These are phyloP conservation scores for Pseudopodoces humilis DNA, from an alignment of 2,113 vertebrate genomes.

Conservation along the genomic window DNA sequence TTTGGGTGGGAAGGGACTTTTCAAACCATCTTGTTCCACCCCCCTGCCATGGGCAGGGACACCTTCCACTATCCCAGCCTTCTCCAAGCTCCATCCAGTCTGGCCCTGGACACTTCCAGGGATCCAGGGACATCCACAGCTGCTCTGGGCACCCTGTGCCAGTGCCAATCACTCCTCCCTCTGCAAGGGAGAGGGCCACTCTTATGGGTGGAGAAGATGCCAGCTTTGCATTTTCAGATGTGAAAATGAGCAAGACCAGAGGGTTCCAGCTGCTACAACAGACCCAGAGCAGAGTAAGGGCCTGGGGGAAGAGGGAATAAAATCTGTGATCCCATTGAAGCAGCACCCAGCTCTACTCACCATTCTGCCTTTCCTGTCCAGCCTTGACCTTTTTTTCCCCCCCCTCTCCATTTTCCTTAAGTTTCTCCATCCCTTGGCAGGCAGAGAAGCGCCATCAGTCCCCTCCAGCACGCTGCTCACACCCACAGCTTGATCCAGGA, in stretches of 20 bases:
- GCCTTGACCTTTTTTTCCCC: background rate
- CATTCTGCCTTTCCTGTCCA: background rate
- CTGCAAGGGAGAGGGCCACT: background rate
- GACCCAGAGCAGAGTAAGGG: background rate
- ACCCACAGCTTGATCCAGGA: background rate
- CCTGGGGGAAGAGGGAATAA: background rate
- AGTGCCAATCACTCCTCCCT: background rate
- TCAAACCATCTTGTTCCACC: fast-evolving
- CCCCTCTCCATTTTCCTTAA: background rate
- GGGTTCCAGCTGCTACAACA: background rate
- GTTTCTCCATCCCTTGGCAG: background rate
- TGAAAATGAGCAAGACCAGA: background rate
- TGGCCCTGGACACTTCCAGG: background rate
- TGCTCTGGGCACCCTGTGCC: background rate
- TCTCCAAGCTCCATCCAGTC: fast-evolving
- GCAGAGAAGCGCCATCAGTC: background rate
- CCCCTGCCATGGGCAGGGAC: background rate
- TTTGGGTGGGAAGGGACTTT: background rate
- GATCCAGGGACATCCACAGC: background rate
- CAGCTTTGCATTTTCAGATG: background rate
- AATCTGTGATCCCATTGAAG: background rate
- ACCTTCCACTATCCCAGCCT: fast-evolving
- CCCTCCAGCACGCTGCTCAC: background rate
- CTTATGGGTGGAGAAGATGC: background rate
- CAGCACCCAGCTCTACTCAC: background rate